Evolutionary conservation across 2,797 vertebrate genomes (phyloP).

Genomic region (Smutsia gigantea): DNA sequence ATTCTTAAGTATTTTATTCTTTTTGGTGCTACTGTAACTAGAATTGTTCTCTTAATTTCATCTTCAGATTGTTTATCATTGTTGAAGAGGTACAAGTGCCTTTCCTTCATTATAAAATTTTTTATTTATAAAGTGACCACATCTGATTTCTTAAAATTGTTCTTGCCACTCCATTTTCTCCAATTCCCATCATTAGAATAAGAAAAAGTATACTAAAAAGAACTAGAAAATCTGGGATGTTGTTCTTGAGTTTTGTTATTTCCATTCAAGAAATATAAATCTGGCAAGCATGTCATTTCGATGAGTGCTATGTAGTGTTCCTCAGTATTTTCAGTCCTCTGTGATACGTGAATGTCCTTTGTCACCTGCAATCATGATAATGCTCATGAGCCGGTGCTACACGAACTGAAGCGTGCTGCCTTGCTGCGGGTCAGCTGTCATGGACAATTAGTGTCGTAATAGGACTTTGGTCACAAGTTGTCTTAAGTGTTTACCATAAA

Average conservation of each 20-base stretch:
- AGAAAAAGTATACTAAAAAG: background rate
- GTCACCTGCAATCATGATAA: constrained; percentile 92
- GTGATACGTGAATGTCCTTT: constrained; percentile 97
- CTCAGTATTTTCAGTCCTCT: constrained; percentile 88
- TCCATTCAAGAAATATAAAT: background rate
- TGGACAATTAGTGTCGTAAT: constrained; percentile 99
- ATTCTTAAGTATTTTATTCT: background rate
- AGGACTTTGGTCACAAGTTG: constrained; percentile 96
- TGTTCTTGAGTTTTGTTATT: background rate
- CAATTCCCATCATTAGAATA: background rate
- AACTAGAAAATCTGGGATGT: background rate
- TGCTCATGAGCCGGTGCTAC: constrained; percentile 89
- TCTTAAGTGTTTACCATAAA: constrained; percentile 96
- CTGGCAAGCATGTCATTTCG: background rate
- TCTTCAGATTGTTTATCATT: background rate
- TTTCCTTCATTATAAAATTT: constrained; percentile 43
- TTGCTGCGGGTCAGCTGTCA: constrained; percentile 98
- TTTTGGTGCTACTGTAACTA: background rate
- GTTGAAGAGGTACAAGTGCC: background rate
- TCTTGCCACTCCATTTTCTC: background rate
- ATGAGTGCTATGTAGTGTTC: constrained; percentile 86
- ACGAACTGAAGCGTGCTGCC: constrained; percentile 94
- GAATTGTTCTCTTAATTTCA: background rate
- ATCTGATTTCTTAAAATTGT: background rate
- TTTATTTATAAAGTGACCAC: constrained; percentile 6